Evolutionary conservation across 2,113 vertebrate genomes (phyloP).

Genomic region (Elephas maximus): DNA sequence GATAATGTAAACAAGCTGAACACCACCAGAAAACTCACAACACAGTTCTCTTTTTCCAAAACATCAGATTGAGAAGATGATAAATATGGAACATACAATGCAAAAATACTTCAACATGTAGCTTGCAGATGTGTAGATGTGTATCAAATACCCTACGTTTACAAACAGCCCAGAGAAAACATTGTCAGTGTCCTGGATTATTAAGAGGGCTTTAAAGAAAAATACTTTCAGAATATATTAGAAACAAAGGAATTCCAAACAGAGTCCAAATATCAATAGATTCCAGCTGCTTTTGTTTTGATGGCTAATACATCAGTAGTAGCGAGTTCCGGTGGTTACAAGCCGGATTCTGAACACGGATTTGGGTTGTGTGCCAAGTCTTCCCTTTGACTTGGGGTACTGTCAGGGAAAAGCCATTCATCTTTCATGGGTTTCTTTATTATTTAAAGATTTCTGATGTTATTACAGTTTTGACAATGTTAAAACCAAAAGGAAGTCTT

Average conservation of each 20-base stretch:
- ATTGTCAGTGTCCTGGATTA: constrained; percentile 11
- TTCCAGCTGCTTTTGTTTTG: constrained; percentile 69
- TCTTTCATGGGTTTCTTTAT: not conserved
- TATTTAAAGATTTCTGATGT: not conserved
- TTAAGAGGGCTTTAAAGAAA: constrained; percentile 51
- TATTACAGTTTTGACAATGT: not conserved
- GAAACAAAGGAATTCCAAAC: constrained; percentile 70
- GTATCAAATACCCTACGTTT: constrained; percentile 9
- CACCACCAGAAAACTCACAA: constrained; percentile 61
- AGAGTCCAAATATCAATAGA: constrained; percentile 66
- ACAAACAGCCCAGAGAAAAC: constrained; percentile 59
- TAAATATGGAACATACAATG: constrained; percentile 59
- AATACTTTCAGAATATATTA: constrained; percentile 67
- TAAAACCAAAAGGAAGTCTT: not conserved
- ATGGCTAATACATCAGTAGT: constrained; percentile 44
- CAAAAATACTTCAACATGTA: constrained; percentile 66
- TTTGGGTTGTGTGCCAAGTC: not conserved
- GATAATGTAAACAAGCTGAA: constrained; percentile 83
- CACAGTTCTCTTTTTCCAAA: constrained; percentile 42
- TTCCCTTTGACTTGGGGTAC: not conserved
- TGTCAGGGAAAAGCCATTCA: not conserved
- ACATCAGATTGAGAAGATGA: constrained; percentile 75
- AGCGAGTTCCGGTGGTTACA: constrained; percentile 20
- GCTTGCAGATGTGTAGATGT: constrained; percentile 64
- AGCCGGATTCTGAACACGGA: constrained; percentile 23